Evolutionary conservation across 2,113 vertebrate species (phyloP).

Genomic region (Herpetotheres cachinnans): DNA sequence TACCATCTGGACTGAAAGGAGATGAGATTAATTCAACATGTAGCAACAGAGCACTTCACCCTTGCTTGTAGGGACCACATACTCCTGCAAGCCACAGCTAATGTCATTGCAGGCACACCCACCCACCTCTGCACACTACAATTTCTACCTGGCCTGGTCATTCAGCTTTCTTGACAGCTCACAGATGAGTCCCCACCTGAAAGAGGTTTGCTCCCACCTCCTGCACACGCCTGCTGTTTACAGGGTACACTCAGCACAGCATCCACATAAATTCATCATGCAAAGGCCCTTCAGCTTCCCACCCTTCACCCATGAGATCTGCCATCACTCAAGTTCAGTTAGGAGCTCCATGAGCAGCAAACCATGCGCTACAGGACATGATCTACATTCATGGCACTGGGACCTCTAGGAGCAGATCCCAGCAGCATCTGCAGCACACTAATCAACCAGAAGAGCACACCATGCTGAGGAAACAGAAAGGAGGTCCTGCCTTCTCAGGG

Average conservation of each 20-base stretch:
- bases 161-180: background rate
- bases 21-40: background rate
- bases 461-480: background rate
- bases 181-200: background rate
- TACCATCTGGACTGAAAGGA: background rate
- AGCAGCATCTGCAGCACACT: background rate
- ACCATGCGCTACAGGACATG: background rate
- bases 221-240: background rate
- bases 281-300: background rate
- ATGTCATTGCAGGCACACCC: background rate
- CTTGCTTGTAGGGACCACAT: background rate
- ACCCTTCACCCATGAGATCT: background rate
- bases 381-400: background rate
- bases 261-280: background rate
- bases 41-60: background rate
- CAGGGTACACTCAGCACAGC: background rate
- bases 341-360: background rate
- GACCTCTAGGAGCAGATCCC: background rate
- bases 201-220: background rate
- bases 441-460: background rate
- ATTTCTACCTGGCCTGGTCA: background rate
- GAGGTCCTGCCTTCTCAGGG: slow-evolving; percentile 49
- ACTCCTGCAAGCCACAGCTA: background rate
- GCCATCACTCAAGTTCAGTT: background rate
- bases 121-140: background rate